phyloP scores from a whole-genome alignment of 1,140 invertebrate species.

The Sesamia nonagrioides region DNA sequence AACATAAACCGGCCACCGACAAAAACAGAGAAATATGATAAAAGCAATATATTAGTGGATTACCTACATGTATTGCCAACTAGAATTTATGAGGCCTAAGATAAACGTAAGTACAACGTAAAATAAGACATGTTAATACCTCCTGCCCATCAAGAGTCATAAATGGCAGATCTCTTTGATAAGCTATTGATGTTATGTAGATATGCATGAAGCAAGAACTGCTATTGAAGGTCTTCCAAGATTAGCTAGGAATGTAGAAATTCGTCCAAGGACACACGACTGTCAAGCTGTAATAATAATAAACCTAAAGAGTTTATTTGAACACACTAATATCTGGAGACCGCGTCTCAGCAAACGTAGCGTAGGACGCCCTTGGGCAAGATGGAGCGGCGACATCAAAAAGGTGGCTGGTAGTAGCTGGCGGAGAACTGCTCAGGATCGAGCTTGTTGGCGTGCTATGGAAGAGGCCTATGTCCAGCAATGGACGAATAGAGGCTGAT shows the following conservation, averaged over 20 bases:
- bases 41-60: conserved; percentile 17
- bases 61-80: conserved; percentile 3
- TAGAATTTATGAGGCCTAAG: background rate
- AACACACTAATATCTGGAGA: no score
- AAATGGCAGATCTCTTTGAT: conserved; percentile 38
- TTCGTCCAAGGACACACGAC: background rate
- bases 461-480: no score
- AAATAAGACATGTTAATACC: conserved; percentile 50
- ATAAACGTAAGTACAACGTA: background rate
- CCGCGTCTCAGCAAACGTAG: no score
- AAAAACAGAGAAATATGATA: background rate
- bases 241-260: background rate
- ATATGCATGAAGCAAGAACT: background rate
- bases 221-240: conserved; percentile 9
- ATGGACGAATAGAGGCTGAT: no score
- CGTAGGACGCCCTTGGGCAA: no score
- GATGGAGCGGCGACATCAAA: no score
- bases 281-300: no score
- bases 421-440: no score
- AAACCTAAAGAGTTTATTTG: no score
- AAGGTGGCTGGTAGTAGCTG: no score
- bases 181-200: conserved; percentile 17
- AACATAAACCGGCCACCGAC: background rate
- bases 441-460: no score
- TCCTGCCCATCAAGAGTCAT: conserved; percentile 40